These are phyloP conservation scores for Molothrus aeneus DNA, from an alignment of 2,797 vertebrate species.

Conservation along the genomic window DNA sequence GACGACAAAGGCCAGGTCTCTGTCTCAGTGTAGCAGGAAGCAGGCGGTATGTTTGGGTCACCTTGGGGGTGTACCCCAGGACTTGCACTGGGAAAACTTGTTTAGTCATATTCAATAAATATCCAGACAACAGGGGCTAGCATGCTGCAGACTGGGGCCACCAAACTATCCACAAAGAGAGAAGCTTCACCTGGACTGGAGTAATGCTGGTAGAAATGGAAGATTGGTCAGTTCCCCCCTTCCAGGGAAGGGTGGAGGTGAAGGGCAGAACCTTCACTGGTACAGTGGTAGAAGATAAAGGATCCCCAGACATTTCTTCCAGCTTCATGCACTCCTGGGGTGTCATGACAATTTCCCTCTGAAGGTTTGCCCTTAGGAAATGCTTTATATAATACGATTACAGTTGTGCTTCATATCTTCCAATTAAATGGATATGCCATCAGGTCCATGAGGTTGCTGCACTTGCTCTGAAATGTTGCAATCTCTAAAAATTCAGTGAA, in stretches of 20 bases:
- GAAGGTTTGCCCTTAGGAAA: not conserved
- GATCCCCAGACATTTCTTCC: not conserved
- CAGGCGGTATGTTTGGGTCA: not conserved
- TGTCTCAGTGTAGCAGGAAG: not conserved
- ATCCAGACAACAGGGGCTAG: not conserved
- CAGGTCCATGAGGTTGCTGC: not conserved
- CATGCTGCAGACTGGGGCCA: not conserved
- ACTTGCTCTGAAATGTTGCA: not conserved
- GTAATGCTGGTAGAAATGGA: not conserved
- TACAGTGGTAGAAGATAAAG: not conserved
- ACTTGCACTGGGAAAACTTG: not conserved
- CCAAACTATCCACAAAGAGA: not conserved
- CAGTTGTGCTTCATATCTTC: not conserved
- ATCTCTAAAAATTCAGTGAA: not conserved
- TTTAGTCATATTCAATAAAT: accelerated
- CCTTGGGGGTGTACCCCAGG: not conserved
- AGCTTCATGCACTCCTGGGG: not conserved
- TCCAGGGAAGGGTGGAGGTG: not conserved
- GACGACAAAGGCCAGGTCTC: not conserved
- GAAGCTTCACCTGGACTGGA: not conserved
- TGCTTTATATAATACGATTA: not conserved
- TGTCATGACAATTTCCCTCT: not conserved
- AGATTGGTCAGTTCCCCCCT: accelerated
- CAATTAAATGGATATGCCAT: not conserved
- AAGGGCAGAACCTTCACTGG: not conserved